Base-by-base conservation (phyloP, 2,113 vertebrate species). In the Melanocharis versteri region DNA sequence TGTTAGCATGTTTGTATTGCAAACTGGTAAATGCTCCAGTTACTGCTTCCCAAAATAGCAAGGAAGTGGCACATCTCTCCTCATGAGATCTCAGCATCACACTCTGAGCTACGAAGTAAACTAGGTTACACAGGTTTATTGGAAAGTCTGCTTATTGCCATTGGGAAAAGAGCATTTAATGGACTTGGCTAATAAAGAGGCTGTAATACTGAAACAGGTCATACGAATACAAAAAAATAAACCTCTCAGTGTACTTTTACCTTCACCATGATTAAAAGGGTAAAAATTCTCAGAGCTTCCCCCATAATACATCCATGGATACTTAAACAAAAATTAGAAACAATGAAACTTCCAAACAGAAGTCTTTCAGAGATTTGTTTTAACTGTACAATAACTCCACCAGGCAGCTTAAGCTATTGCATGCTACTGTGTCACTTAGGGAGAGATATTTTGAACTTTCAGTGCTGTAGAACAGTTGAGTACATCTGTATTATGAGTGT, bases 1-100 rank as follows among this genome's bases (percentile, higher is more conserved):
- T 12, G 72, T 76, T 93, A 94, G 18, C 77, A 60, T 83, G 89
- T 89, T 93, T 92, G 75, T 89, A 39, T 76, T 90, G 90, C 78
- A 90, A 86, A 94, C 87, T 86, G 79, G 71, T 91, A 95, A 94
- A 93, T 89, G 95, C 42, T 95, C 94, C 80, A 92, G 69, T 96
- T 96, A 96, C 73, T 27, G 33, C 72, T 85, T 90, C 97, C 83
- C 60, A 94, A 94, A 95, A 94, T 96, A 96, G 90, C 71, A 80
- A 89, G 57, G 90, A 97, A 97, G 90, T 96, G 93, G 96, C 69
- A 96, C 94, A 94, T 84, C 62, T 95, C 97, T 96, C 96, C 95
- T 96, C 96, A 93, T 93, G 96, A 93, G 96, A 95, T 86, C 96
- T 94, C 81, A 73, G 77, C 37, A 78, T 60, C 65, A 60, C 81